Conservation (phyloP, 2,888 invertebrate genomes). For the Acanthosepion pharaonis region DNA sequence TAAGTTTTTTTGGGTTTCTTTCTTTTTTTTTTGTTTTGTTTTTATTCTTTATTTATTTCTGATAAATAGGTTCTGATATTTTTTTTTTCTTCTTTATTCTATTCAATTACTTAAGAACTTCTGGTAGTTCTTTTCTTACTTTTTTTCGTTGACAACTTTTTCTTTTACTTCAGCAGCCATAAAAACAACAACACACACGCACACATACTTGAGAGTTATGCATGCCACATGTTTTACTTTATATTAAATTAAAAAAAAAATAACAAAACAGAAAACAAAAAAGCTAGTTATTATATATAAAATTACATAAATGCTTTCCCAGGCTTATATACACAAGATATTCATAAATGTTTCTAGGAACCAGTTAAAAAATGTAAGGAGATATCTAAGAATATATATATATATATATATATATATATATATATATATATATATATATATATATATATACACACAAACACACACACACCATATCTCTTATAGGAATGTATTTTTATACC, state of each 20-base stretch:
- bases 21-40: neutral
- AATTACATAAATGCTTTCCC: neutral
- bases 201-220: neutral
- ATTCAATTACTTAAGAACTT: neutral
- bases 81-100: too few relatives aligned
- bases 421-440: neutral
- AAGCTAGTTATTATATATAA: neutral
- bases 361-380: neutral
- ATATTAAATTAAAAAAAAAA: neutral
- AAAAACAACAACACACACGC: too few relatives aligned
- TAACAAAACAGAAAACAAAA: neutral
- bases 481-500: neutral
- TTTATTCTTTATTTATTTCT: neutral
- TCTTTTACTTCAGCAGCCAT: neutral
- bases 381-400: neutral
- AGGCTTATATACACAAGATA: neutral
- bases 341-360: neutral
- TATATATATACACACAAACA: neutral
- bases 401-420: neutral
- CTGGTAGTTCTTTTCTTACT: neutral
- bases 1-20: neutral
- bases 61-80: neutral
- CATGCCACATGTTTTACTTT: neutral
- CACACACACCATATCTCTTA: too few relatives aligned
- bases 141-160: neutral